Evolutionary conservation across 2,113 vertebrate species (phyloP).

Genomic region (Clarias macrocephalus): DNA sequence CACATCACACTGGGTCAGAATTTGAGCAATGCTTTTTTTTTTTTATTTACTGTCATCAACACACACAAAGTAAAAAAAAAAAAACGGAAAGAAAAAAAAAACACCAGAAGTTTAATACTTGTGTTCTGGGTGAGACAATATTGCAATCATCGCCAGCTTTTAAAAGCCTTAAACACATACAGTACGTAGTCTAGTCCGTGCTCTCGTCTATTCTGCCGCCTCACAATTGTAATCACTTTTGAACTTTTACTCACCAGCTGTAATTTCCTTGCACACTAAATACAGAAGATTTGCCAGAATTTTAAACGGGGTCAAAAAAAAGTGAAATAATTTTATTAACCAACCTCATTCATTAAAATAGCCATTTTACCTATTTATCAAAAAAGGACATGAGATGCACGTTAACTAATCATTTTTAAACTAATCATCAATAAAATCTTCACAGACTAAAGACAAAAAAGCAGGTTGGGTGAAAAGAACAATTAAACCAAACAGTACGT

Average conservation of each 20-base stretch:
- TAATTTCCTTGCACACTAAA: constrained; percentile 83
- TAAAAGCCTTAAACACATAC: constrained; percentile 55
- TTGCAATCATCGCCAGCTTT: constrained; percentile 44
- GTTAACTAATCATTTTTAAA: constrained; percentile 65
- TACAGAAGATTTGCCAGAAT: constrained; percentile 78
- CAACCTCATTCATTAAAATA: constrained; percentile 87
- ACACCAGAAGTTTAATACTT: constrained; percentile 63
- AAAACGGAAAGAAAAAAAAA: background rate
- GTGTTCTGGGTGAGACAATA: constrained; percentile 63
- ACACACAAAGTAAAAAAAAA: background rate
- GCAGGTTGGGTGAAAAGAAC: background rate
- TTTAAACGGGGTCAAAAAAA: constrained; percentile 87
- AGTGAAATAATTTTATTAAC: constrained; percentile 95
- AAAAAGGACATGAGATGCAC: constrained; percentile 77
- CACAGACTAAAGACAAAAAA: background rate
- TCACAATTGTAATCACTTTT: constrained; percentile 84
- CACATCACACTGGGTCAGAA: constrained; percentile 30
- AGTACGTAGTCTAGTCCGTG: constrained; percentile 66
- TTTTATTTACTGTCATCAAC: constrained; percentile 60
- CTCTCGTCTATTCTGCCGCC: constrained; percentile 64
- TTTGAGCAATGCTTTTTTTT: constrained; percentile 15
- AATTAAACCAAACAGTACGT: background rate
- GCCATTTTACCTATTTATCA: constrained; percentile 93
- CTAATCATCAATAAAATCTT: constrained; percentile 49
- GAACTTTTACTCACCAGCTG: constrained; percentile 80